Base-by-base conservation (phyloP, 2,888 invertebrate species). In the Perizoma affinitatum region DNA sequence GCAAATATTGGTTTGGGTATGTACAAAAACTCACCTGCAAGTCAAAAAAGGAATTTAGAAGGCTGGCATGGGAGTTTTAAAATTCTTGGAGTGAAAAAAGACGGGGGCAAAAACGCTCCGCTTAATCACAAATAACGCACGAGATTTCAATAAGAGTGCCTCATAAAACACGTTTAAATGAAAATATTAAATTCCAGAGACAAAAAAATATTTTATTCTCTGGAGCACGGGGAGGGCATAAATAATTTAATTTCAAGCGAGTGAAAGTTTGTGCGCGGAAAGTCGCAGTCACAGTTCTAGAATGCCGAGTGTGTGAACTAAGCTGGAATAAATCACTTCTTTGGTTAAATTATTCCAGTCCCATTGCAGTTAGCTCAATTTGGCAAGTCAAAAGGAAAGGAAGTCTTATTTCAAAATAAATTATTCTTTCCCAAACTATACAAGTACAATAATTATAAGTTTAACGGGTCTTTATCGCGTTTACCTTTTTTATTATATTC, bases 121-220 rank as follows among this genome's bases (percentile, higher is more conserved):
- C 83, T 85, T 88, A 84, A 88, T 86, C 82, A 87, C 82, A 87
- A 86, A 86, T 86, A 88, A 87, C 85, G 82, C 75, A 76, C 79
- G 73, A 74, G 86, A 86, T 87, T 88, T 86, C 88, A 87, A 88
- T 88, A 86, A 87, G 79, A 80, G 75, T 67, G 76, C 67, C 79
- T 77, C 87, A 83, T 88, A 86, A 88, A 88, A 85, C 81, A 84
- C 78, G 83, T 77, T 80, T 78, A 86, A 84, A 88, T 86, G 87
- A 80, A 87, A 87, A 87, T 88, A 88, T 89, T 84, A 88, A 87
- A 89, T 88, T 88, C 86, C 86, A 75, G 75, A 83, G 82, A 87
- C 82, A 86, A 86, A 86, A 83, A 70, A 72, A 81, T 79, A 80
- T 82, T 80, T 79, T 78, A 79, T 82, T 78, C 76, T 73, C 63